phyloP scores from a whole-genome alignment of 2,888 invertebrate species.

The Dioctria linearis region DNA sequence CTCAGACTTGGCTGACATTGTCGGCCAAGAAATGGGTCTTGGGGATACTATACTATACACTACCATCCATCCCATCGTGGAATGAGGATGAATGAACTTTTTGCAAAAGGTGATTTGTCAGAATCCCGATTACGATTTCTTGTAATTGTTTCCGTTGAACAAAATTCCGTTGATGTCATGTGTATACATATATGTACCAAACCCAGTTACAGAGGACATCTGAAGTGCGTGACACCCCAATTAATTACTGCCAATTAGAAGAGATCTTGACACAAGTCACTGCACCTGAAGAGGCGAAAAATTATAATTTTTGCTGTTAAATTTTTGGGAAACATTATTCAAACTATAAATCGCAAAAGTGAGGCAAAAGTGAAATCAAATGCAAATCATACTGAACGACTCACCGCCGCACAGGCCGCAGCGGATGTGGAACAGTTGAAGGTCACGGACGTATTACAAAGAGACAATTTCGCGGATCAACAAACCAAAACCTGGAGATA shows the following conservation, averaged over 20 bases:
- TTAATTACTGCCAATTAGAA: slow-evolving; percentile 35
- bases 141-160: slow-evolving; percentile 50
- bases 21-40: slow-evolving; percentile 35
- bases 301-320: neutral
- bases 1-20: slow-evolving; percentile 19
- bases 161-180: slow-evolving; percentile 28
- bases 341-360: neutral
- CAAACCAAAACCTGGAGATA: neutral
- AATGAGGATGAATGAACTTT: slow-evolving; percentile 37
- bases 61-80: slow-evolving; percentile 5
- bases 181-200: neutral
- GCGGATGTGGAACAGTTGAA: slow-evolving; percentile 34
- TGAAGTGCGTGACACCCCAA: slow-evolving; percentile 30
- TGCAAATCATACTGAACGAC: slow-evolving; percentile 1
- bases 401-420: neutral
- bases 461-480: slow-evolving; percentile 10
- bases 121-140: slow-evolving; percentile 24
- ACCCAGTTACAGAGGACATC: neutral
- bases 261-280: neutral
- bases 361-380: slow-evolving; percentile 17
- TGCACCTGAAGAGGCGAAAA: neutral
- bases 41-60: neutral
- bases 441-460: slow-evolving; percentile 28
- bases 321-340: neutral
- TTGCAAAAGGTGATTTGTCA: slow-evolving; percentile 7